Evolutionary conservation across 2,797 vertebrate genomes (phyloP).

Genomic region (Spizella passerina): DNA sequence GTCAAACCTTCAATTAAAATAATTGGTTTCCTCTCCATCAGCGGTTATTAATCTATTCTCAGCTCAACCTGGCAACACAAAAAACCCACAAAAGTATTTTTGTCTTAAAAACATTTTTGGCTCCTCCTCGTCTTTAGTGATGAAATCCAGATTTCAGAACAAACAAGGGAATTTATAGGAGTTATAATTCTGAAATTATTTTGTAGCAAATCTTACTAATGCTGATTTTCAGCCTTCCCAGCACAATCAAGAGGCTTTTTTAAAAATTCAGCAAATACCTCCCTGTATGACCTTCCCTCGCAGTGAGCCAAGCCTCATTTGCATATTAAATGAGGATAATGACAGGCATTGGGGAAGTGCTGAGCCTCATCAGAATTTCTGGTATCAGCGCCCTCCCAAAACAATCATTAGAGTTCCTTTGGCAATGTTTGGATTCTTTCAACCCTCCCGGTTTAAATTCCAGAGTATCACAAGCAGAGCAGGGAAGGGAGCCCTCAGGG

Average conservation of each 20-base stretch:
- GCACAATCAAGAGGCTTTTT: background rate
- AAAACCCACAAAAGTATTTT: background rate
- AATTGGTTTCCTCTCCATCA: background rate
- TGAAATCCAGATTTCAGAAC: background rate
- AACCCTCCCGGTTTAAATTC: background rate
- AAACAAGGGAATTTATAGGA: fast-evolving
- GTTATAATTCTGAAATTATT: background rate
- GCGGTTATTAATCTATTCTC: background rate
- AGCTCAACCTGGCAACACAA: background rate
- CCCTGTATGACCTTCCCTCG: background rate
- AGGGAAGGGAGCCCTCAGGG: background rate
- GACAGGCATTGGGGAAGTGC: background rate
- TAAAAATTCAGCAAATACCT: background rate
- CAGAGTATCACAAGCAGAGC: background rate
- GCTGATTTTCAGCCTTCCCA: background rate
- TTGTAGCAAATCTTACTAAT: background rate
- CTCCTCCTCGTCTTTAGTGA: background rate
- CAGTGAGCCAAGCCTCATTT: conserved; percentile 5
- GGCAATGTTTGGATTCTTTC: background rate
- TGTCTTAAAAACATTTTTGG: background rate
- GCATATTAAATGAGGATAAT: conserved; percentile 58
- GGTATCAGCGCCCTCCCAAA: conserved; percentile 26
- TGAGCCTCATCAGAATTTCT: background rate
- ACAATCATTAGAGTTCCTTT: background rate
- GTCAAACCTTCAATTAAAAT: background rate